Base-by-base conservation (phyloP, 2,113 vertebrate genomes). In the Origma solitaria region DNA sequence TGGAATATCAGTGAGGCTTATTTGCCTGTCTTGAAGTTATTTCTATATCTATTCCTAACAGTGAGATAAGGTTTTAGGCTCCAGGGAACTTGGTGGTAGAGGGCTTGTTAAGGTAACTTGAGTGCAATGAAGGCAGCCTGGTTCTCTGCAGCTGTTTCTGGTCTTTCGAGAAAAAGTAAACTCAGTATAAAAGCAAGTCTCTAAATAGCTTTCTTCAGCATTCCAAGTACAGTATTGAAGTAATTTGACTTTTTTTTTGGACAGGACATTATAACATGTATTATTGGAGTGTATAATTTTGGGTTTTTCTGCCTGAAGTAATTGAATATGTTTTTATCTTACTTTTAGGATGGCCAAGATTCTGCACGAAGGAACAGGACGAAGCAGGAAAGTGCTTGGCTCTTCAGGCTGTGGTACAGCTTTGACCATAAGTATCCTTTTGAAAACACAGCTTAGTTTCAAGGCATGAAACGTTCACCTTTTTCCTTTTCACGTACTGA, bases 341-440 rank as follows among this genome's bases (percentile, higher is more conserved):
- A 18, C 91, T 96, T 89, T 58, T 79, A 98, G 98, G 98, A 98
- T 66, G 98, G 97, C 58, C 97, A 96, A 61, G 98, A 98, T 92
- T 92, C 97, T 88, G 97, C 95, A 15, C 96, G 45, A 94, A 98
- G 95, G 28, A 99, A 99, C 97, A 98, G 98, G 87, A 99, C 99
- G 81, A 99, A 99, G 89, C 99, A 99, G 96, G 99, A 99, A 97
- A 99, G 99, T 11, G 99, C 98, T 6, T 99, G 99, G 99, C 98
- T 99, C 64, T 99, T 99, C 98, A 98, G 99, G 86, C 96, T 99
- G 12, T 99, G 99, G 99, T 99, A 99, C 79, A 99, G 98, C 91
- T 99, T 99, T 97, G 99, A 99, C 95, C 99, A 99, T 95, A 99
- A 99, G 99, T 99, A 99, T 99, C 99, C 98, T 99, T 98, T 97